Percentiles rank a stretch among this genome's conserved stretches.
These are phyloP conservation scores for Tillus elongatus DNA, from an alignment of 2,888 invertebrate genomes.

Conservation along the genomic window DNA sequence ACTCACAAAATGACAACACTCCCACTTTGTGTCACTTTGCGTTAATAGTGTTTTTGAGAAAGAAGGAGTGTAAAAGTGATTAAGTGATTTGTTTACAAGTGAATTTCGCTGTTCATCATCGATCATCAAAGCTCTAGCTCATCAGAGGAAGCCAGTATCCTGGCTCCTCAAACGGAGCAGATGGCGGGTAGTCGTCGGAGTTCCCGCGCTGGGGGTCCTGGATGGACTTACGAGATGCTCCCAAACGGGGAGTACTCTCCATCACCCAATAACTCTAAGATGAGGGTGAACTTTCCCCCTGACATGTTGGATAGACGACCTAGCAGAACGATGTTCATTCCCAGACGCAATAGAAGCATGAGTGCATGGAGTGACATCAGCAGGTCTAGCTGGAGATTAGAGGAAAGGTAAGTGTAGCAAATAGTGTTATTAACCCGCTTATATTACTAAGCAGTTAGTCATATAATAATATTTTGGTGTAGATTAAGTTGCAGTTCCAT, in stretches of 20 bases:
- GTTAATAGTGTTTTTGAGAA: too few species aligned
- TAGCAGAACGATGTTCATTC: conserved; percentile 38
- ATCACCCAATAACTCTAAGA: conserved; percentile 35
- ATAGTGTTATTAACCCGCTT: too few species aligned
- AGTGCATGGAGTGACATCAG: conserved; percentile 84
- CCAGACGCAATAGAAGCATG: conserved; percentile 58
- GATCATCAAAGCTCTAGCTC: too few species aligned
- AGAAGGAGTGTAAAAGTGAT: too few species aligned
- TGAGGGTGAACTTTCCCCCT: conserved; percentile 60
- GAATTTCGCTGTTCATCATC: too few species aligned
- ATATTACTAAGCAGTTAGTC: too few species aligned
- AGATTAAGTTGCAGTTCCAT: too few species aligned
- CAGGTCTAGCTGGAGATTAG: conserved; percentile 71
- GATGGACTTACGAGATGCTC: conserved; percentile 10
- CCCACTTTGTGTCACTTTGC: too few species aligned
- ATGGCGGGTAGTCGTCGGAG: too few species aligned
- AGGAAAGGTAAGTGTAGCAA: conserved; percentile 53
- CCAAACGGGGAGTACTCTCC: conserved; percentile 18
- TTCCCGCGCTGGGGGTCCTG: conserved; percentile 14
- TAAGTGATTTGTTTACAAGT: too few species aligned
- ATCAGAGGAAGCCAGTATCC: background rate
- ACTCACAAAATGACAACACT: too few species aligned
- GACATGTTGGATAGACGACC: conserved; percentile 45
- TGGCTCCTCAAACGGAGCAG: background rate
- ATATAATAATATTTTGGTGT: too few species aligned